Percentiles rank a stretch among this genome's conserved stretches.
Evolutionary conservation across 2,113 vertebrate genomes (phyloP).

Genomic region (Chaenocephalus aceratus): DNA sequence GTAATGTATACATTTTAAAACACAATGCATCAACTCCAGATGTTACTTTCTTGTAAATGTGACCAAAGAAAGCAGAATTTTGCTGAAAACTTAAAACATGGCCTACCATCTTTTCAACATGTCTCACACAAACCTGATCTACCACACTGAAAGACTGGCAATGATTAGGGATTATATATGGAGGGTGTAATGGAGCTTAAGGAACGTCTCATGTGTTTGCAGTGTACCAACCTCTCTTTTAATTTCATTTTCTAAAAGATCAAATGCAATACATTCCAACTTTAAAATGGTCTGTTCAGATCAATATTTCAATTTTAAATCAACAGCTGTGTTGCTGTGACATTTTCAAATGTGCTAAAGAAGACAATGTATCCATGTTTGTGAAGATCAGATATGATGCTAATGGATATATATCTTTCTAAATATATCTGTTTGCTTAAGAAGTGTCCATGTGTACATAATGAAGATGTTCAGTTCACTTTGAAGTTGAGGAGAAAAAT

Average conservation of each 20-base stretch:
- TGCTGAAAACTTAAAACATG: too few relatives aligned
- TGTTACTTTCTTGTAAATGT: too few relatives aligned
- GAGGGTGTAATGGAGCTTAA: background rate
- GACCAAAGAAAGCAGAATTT: too few relatives aligned
- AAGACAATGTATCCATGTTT: background rate
- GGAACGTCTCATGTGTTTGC: background rate
- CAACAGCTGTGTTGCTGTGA: background rate
- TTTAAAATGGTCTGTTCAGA: background rate
- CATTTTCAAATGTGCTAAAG: background rate
- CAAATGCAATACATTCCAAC: fast-evolving
- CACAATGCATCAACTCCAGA: too few relatives aligned
- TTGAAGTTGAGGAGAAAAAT: background rate
- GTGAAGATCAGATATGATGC: background rate
- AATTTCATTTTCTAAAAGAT: background rate
- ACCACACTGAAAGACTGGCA: background rate
- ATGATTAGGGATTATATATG: background rate
- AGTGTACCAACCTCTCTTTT: background rate
- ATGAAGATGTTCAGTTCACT: background rate
- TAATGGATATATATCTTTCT: background rate
- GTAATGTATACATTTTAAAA: too few relatives aligned
- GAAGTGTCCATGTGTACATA: background rate
- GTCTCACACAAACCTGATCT: background rate
- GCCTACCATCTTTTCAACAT: too few relatives aligned
- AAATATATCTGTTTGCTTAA: background rate
- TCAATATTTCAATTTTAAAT: background rate